phyloP scores from a whole-genome alignment of 2,797 vertebrate species.

The Sebastes umbrosus region DNA sequence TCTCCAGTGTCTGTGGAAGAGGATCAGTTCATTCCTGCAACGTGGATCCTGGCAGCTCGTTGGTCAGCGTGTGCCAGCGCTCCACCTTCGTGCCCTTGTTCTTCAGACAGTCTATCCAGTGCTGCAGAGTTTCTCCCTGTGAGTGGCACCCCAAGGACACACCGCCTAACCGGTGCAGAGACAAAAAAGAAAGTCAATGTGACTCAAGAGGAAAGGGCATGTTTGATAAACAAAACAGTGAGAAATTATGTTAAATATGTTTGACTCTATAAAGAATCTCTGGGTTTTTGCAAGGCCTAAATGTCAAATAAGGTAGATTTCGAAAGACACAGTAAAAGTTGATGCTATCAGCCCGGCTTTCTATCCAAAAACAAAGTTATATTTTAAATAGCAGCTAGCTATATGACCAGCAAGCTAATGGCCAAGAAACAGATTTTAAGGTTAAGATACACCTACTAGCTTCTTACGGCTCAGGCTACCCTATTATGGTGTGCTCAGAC shows the following conservation, averaged over 20 bases:
- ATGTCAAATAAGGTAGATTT: too few relatives aligned
- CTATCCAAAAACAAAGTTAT: too few relatives aligned
- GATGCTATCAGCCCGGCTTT: too few relatives aligned
- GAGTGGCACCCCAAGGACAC: conserved; percentile 87
- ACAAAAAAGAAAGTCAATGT: not conserved
- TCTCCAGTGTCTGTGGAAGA: conserved; percentile 5
- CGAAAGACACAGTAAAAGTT: too few relatives aligned
- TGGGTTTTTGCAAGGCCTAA: too few relatives aligned
- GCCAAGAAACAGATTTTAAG: too few relatives aligned
- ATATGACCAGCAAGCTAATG: too few relatives aligned
- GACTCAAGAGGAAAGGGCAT: not conserved
- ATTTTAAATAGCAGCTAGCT: too few relatives aligned
- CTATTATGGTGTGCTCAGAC: too few relatives aligned
- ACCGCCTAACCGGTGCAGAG: conserved; percentile 76
- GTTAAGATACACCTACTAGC: too few relatives aligned
- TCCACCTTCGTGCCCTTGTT: conserved; percentile 87
- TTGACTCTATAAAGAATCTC: too few relatives aligned
- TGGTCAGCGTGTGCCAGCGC: conserved; percentile 93
- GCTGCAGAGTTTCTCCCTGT: conserved; percentile 86
- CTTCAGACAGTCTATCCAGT: conserved; percentile 91
- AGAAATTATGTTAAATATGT: not conserved
- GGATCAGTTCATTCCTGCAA: conserved; percentile 74
- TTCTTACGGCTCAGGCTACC: too few relatives aligned
- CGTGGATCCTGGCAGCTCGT: conserved; percentile 87
- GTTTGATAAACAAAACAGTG: not conserved